Evolutionary conservation across 1,140 invertebrate genomes (phyloP).

Genomic region (Bombus haemorrhoidalis): DNA sequence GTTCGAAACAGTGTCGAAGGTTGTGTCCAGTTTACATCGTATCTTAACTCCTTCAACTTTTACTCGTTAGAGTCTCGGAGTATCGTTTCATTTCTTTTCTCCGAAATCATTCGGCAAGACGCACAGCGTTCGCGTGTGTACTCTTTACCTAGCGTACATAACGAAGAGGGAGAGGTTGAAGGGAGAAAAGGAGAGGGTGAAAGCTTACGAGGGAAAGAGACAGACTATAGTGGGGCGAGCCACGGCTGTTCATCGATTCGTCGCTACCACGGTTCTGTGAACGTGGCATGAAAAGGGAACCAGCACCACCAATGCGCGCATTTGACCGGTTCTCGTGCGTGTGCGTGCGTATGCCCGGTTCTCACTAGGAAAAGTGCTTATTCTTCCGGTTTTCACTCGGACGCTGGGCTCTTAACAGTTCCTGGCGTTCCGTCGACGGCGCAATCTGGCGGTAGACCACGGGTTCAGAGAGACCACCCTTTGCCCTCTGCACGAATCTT

Average conservation of each 20-base stretch:
- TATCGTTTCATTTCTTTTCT: not conserved
- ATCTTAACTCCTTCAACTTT: not conserved
- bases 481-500: slow-evolving; percentile 21
- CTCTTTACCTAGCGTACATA: not conserved
- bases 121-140: not conserved
- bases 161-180: not conserved
- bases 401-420: not conserved
- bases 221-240: slow-evolving; percentile 50
- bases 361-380: not conserved
- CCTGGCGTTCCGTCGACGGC: slow-evolving; percentile 29
- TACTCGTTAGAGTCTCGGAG: not conserved
- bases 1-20: slow-evolving; percentile 56
- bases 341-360: slow-evolving; percentile 6
- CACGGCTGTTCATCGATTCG: slow-evolving; percentile 65
- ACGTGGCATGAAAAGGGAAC: slow-evolving; percentile 53
- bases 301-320: slow-evolving; percentile 43
- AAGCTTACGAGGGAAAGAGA: slow-evolving; percentile 2
- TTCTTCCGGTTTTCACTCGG: not conserved
- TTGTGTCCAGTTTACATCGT: slow-evolving; percentile 27
- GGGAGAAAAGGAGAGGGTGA: slow-evolving; percentile 12
- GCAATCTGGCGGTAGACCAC: slow-evolving; percentile 55
- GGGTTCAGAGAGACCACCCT: slow-evolving; percentile 1
- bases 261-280: slow-evolving; percentile 58
- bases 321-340: slow-evolving; percentile 24
- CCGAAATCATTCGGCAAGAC: not conserved